Evolutionary conservation across 2,888 invertebrate species (phyloP), one percentile per base, ranked within the genome.

Genomic region (Lathronympha strigana): DNA sequence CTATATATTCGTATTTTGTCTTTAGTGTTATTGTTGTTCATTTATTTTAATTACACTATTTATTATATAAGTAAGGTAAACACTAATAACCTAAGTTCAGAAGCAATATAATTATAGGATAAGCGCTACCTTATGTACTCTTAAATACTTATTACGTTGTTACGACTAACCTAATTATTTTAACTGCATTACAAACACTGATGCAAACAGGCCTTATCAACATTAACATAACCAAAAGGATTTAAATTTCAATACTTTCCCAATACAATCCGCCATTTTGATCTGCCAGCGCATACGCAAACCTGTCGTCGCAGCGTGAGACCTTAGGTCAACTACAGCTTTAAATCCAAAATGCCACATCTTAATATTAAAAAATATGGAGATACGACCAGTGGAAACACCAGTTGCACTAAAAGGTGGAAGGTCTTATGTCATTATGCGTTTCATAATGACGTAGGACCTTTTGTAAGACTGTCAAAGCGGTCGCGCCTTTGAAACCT

Each of bases 291-390:
- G 45, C 21, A 40, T 23, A 38, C 23, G 33, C 50, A 58, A 63
- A 63, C 63, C 57, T 63, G 63, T 63, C 57, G 63, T 50, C 55
- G 11, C 38, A 38, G 47, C 38, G 38, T 63, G 63, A 23, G 57
- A 9, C 50, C 40, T 50, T 55, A 40, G 63, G 63, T 63, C 63
- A 63, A 58, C 57, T 33, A 33, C 6, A 11, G 11, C 19, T 23
- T 23, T 33, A 33, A 33, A 13, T 6, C 5, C 13, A 51, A 51
- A 33, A 33, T 2, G 19, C 6, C 19, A 4, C 13, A 33, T 19
- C 4, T 19, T 4, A 15, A 13, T 31, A 31, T 11, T 31, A 13
- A 13, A 11, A 5, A 4, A 11, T 31, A 31, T 11, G 6, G 1
- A 11, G 5, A 17, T 50, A 28, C 6, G 33, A 19, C 51, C 3